Percentiles rank a stretch among this genome's conserved stretches.
phyloP scores from a whole-genome alignment of 2,888 invertebrate species.

The Drosophila mayaguana region DNA sequence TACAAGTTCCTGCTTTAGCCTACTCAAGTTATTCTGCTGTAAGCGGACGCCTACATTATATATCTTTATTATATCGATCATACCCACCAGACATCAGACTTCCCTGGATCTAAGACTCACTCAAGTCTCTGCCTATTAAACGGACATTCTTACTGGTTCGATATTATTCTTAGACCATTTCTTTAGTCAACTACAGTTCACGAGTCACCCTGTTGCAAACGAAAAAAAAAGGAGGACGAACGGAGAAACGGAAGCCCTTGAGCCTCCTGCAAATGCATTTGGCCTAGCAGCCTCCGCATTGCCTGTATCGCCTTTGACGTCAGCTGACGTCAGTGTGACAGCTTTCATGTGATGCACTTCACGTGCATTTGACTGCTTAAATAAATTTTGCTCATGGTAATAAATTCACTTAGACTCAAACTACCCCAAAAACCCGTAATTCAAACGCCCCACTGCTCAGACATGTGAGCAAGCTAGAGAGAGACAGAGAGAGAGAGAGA shows the following conservation, averaged over 20 bases:
- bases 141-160: background rate
- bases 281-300: constrained; percentile 8
- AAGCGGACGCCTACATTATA: background rate
- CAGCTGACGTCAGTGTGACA: constrained; percentile 65
- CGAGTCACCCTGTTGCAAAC: constrained; percentile 35
- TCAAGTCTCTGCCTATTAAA: no score
- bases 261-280: constrained; percentile 52
- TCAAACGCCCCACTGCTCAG: background rate
- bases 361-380: constrained; percentile 81
- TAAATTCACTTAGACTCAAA: constrained; percentile 80
- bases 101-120: no score
- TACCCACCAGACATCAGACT: no score
- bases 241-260: constrained; percentile 27
- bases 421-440: constrained; percentile 44
- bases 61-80: background rate
- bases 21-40: background rate
- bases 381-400: constrained; percentile 80
- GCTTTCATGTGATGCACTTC: constrained; percentile 78
- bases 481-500: no score
- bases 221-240: constrained; percentile 1
- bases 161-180: background rate
- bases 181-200: background rate
- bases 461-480: background rate
- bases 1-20: background rate
- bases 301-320: constrained; percentile 52